A percentile compares a stretch with the other conserved stretches of the same genome.
Conservation (phyloP, 2,797 vertebrate species). For the Trachurus trachurus region DNA sequence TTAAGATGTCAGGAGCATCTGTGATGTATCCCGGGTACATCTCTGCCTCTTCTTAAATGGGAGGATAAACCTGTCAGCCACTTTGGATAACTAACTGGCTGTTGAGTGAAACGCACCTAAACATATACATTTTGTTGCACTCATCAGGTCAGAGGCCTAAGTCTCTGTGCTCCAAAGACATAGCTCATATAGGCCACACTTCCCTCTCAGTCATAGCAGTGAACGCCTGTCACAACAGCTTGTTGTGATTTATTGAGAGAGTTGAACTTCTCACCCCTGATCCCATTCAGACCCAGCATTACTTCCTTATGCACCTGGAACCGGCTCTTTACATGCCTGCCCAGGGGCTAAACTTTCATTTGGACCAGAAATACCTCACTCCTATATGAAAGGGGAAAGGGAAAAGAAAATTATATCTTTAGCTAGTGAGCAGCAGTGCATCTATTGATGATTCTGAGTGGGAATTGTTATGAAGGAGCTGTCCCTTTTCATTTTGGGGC, state of each 20-base stretch:
- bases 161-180: constrained; percentile 68
- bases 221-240: constrained; percentile 76
- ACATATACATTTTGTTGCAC: constrained; percentile 71
- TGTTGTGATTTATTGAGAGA: constrained; percentile 83
- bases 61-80: constrained; percentile 74
- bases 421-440: constrained; percentile 45
- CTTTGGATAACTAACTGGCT: constrained; percentile 55
- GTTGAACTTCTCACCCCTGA: constrained; percentile 84
- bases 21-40: constrained; percentile 47
- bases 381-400: constrained; percentile 72
- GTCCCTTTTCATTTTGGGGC: constrained; percentile 72
- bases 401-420: constrained; percentile 72
- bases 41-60: constrained; percentile 60
- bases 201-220: constrained; percentile 53
- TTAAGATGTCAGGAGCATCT: constrained; percentile 58
- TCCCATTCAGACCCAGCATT: constrained; percentile 77
- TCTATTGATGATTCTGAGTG: constrained; percentile 70
- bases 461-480: constrained; percentile 63
- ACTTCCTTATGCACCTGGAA: constrained; percentile 84
- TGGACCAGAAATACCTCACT: constrained; percentile 69
- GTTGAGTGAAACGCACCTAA: constrained; percentile 67
- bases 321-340: constrained; percentile 69
- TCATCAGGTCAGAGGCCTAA: constrained; percentile 67
- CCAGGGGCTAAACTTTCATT: constrained; percentile 76
- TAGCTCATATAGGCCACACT: constrained; percentile 69